Evolutionary conservation across 2,797 vertebrate species (phyloP).

Genomic region (Pyrocephalus nanus): DNA sequence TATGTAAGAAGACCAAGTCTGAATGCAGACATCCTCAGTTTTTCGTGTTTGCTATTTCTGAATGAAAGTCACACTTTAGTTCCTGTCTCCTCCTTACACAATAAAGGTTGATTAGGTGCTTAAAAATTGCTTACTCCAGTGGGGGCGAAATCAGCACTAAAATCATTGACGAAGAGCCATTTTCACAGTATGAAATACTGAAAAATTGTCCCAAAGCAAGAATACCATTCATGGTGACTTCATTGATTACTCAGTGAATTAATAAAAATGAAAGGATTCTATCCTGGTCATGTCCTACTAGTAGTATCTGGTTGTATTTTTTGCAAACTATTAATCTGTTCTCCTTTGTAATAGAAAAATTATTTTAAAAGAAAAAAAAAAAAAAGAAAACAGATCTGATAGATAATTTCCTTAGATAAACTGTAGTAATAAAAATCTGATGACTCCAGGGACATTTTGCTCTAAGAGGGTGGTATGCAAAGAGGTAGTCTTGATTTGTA

Average conservation of each 20-base stretch:
- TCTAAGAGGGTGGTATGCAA: fast-evolving
- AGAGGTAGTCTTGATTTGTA: background rate
- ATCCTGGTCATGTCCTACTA: background rate
- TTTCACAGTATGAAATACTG: background rate
- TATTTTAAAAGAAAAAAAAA: background rate
- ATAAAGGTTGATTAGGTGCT: background rate
- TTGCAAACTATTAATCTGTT: background rate
- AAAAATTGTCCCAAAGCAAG: background rate
- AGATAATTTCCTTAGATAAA: background rate
- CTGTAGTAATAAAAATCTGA: background rate
- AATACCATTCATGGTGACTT: fast-evolving
- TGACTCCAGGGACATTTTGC: background rate
- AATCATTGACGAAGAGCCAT: background rate
- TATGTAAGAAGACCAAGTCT: background rate
- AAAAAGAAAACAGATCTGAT: background rate
- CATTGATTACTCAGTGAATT: background rate
- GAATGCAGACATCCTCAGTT: background rate
- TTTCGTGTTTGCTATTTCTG: background rate
- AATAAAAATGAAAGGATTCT: background rate
- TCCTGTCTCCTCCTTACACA: background rate
- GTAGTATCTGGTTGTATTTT: background rate
- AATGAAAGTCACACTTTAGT: background rate
- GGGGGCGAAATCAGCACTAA: background rate
- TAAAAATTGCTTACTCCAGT: background rate
- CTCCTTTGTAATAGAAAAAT: background rate